phyloP scores from a whole-genome alignment of 2,113 vertebrate genomes.

The Setophaga coronata region DNA sequence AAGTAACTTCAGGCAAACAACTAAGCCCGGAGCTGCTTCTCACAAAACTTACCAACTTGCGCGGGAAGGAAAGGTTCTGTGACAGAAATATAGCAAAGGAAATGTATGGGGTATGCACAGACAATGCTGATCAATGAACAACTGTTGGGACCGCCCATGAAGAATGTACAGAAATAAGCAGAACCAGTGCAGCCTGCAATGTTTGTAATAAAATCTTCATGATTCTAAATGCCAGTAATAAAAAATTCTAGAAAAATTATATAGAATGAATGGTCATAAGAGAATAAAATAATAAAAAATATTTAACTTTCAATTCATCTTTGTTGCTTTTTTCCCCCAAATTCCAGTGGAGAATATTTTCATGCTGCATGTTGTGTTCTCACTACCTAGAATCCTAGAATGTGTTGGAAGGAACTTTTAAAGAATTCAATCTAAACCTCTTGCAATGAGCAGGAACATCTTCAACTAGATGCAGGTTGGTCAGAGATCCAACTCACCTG shows the following conservation, averaged over 20 bases:
- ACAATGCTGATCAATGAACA: not conserved
- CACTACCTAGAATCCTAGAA: not conserved
- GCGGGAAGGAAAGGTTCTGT: not conserved
- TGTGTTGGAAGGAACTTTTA: not conserved
- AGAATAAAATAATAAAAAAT: not conserved
- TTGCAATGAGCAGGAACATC: not conserved
- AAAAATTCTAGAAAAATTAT: not conserved
- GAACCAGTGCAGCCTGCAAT: not conserved
- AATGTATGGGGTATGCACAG: not conserved
- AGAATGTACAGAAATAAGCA: not conserved
- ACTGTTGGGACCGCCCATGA: fast-evolving
- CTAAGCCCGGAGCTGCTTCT: not conserved
- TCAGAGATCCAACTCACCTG: not conserved
- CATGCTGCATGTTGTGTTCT: not conserved
- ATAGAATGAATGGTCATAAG: not conserved
- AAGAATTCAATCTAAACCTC: not conserved
- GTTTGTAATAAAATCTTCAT: not conserved
- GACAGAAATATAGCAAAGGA: not conserved
- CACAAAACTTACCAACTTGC: not conserved
- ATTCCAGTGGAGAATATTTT: not conserved
- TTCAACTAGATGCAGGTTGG: not conserved
- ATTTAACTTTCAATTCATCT: not conserved
- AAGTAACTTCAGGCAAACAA: not conserved
- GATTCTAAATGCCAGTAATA: not conserved
- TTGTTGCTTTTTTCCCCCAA: not conserved